Conservation (phyloP, 2,113 vertebrate genomes). For the Channa argus region DNA sequence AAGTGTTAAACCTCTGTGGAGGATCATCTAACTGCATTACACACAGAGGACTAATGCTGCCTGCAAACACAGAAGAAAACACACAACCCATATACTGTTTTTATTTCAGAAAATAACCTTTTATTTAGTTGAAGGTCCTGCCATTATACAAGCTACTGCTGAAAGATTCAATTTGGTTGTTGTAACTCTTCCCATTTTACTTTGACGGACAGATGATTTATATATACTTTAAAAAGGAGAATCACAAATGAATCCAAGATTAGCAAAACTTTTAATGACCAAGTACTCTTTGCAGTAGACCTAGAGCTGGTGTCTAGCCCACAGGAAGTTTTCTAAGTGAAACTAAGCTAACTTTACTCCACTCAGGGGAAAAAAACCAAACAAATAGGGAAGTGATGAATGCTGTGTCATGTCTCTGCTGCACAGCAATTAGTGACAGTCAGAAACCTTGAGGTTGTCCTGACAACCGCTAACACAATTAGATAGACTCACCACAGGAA, state of each 20-base stretch:
- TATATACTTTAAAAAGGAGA: constrained; percentile 36
- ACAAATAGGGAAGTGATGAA: constrained; percentile 2
- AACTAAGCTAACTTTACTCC: not conserved
- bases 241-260: constrained; percentile 12
- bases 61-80: constrained; percentile 72
- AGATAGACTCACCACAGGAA: constrained; percentile 17
- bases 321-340: constrained; percentile 12
- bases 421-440: not conserved
- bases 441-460: constrained; percentile 5
- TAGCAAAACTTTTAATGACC: not conserved
- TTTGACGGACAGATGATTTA: constrained; percentile 27
- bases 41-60: constrained; percentile 83
- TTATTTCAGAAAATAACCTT: too few relatives aligned
- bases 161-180: not conserved
- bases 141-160: not conserved
- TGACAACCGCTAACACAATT: constrained; percentile 12
- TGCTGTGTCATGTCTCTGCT: constrained; percentile 21
- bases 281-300: not conserved
- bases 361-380: not conserved
- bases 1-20: constrained; percentile 87
- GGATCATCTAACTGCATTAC: constrained; percentile 89
- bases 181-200: not conserved
- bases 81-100: too few relatives aligned
- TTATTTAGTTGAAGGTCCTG: too few relatives aligned
- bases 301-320: not conserved